Evolutionary conservation across 2,113 vertebrate genomes (phyloP).

Genomic region (Genyomyrus donnyi): DNA sequence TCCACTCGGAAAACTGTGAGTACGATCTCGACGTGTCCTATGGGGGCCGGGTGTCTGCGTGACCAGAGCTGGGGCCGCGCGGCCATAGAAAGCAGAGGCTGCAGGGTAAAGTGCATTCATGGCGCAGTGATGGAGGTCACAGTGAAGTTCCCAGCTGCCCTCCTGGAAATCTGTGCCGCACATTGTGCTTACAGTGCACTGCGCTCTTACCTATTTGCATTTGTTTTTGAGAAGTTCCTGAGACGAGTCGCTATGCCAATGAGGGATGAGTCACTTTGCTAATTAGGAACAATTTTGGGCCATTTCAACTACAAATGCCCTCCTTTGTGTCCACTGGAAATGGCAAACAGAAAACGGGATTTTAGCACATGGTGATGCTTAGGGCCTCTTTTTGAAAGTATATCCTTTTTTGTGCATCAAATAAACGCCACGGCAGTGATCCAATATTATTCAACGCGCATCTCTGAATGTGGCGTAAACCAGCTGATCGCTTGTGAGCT

Average conservation of each 20-base stretch:
- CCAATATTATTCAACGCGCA: not conserved
- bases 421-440: not conserved
- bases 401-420: not conserved
- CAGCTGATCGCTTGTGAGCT: not conserved
- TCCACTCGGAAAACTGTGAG: conserved; percentile 95
- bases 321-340: not conserved
- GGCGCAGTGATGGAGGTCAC: conserved; percentile 36
- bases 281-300: not conserved
- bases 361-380: not conserved
- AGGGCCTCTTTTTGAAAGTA: not conserved
- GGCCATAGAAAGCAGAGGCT: conserved; percentile 33
- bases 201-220: not conserved
- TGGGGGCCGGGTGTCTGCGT: conserved; percentile 14
- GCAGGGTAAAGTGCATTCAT: conserved; percentile 35
- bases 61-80: conserved; percentile 15
- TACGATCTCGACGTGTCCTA: conserved; percentile 37
- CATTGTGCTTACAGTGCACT: not conserved
- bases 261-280: not conserved
- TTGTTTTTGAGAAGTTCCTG: not conserved
- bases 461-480: not conserved
- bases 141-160: not conserved
- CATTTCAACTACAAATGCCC: not conserved
- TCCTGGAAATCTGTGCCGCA: not conserved
- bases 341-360: not conserved
- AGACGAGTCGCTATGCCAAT: not conserved